phyloP scores from a whole-genome alignment of 2,113 vertebrate genomes.

The Eulacestoma nigropectus region DNA sequence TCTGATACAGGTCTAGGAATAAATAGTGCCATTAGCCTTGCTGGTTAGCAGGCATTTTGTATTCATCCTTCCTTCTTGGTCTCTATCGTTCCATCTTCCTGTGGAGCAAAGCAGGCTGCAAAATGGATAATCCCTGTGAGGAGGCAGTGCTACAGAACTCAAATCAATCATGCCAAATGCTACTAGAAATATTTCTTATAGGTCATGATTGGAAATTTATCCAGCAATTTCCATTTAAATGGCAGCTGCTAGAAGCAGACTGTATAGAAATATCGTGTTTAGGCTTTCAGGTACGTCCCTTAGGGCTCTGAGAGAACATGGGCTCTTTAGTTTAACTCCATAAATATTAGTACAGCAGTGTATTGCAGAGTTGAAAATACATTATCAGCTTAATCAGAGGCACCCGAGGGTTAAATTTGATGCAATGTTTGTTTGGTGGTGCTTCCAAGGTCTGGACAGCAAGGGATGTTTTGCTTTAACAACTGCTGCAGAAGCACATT shows the following conservation, averaged over 20 bases:
- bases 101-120: slow-evolving; percentile 4
- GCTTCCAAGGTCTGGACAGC: slow-evolving; percentile 12
- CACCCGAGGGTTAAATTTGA: slow-evolving; percentile 1
- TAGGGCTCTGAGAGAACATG: background rate
- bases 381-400: slow-evolving; percentile 41
- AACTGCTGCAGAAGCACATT: slow-evolving; percentile 3
- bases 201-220: slow-evolving; percentile 59
- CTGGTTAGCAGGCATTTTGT: background rate
- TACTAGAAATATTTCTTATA: slow-evolving; percentile 53
- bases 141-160: background rate
- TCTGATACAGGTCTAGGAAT: background rate
- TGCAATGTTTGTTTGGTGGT: background rate
- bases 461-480: background rate
- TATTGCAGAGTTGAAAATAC: slow-evolving; percentile 12
- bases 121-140: slow-evolving; percentile 38
- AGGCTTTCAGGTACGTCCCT: slow-evolving; percentile 3
- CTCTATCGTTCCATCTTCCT: slow-evolving; percentile 30
- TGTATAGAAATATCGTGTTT: background rate
- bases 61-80: background rate
- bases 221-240: slow-evolving; percentile 66
- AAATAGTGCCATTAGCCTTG: background rate
- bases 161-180: slow-evolving; percentile 48
- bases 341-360: slow-evolving; percentile 58
- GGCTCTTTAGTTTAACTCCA: background rate
- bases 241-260: slow-evolving; percentile 33